These are phyloP conservation scores for Erynnis tages DNA, from an alignment of 2,888 invertebrate genomes.

Conservation along the genomic window DNA sequence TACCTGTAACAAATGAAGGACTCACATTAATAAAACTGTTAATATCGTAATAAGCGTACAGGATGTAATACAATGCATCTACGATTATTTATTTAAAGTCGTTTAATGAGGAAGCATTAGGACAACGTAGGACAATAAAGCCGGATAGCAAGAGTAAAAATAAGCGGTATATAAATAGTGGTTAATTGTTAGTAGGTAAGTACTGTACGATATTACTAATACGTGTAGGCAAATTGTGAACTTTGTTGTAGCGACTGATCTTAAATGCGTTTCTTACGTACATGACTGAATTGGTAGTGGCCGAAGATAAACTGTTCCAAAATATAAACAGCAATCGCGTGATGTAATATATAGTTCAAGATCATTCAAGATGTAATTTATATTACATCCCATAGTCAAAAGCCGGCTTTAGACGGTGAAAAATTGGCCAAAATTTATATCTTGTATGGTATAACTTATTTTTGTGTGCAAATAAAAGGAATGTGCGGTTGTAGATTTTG, in stretches of 20 bases:
- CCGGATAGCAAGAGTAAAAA: slow-evolving; percentile 40
- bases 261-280: slow-evolving; percentile 7
- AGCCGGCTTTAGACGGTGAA: too few species aligned
- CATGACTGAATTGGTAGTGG: too few species aligned
- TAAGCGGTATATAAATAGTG: slow-evolving; percentile 34
- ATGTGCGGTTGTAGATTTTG: slow-evolving; percentile 15
- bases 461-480: slow-evolving; percentile 11
- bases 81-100: slow-evolving; percentile 34
- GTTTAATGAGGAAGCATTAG: slow-evolving; percentile 43
- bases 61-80: slow-evolving; percentile 2
- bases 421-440: background rate
- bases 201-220: slow-evolving; percentile 12
- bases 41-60: slow-evolving; percentile 34
- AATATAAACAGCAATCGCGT: too few species aligned
- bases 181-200: slow-evolving; percentile 35
- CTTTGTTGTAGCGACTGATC: slow-evolving; percentile 10
- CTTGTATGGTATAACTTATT: slow-evolving; percentile 2
- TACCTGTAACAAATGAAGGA: slow-evolving; percentile 52
- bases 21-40: slow-evolving; percentile 45
- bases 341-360: too few species aligned
- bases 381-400: too few species aligned
- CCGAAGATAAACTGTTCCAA: too few species aligned
- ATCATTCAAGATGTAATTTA: too few species aligned
- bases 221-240: slow-evolving; percentile 24
- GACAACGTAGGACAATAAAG: slow-evolving; percentile 39